Evolutionary conservation across 1,140 invertebrate genomes (phyloP), one percentile per base, ranked within the genome.

Genomic region (Sycophila sp.): DNA sequence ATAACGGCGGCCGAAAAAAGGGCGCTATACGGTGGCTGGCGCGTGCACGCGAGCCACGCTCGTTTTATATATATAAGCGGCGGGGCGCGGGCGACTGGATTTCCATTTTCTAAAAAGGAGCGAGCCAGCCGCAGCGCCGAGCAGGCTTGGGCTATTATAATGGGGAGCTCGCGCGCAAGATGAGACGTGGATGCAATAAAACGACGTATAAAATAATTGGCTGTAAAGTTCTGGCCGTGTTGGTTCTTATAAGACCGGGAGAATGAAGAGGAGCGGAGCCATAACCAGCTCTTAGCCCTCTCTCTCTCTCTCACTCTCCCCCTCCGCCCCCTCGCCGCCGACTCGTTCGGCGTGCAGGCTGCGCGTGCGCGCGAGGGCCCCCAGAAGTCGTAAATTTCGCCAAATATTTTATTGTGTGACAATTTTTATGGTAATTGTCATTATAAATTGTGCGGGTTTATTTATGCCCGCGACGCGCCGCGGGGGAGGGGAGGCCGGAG

Each of bases 391-490:
- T 86, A 85, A 86, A 86, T 86, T 81, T 80, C 73, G 77, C 74
- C 75, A 78, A 83, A 83, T 84, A 85, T 85, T 86, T 86, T 85
- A 86, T 85, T 81, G 80, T 84, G 80, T 79, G 83, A 86, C 84
- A 85, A 85, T 85, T 86, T 86, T 85, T 85, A 86, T 85, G 81
- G 82, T 85, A 84, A 86, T 85, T 83, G 81, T 85, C 82, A 85
- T 85, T 85, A 85, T 86, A 86, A 86, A 86, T 86, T 86, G 75
- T 72, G 56, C 55, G 63, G 56, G 73, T 76, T 80, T 83, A 85
- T 86, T 85, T 85, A 85, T 84, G 80, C 55, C 36, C 63, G 53
- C 71, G 40, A 63, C 65, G 53, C 65, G 51, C 24, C 40, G 51
- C 45, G 72, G 40, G 63, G 63, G 66, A 72, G 71, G 45, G 62